Evolutionary conservation across 2,888 invertebrate genomes (phyloP), one percentile per base, ranked within the genome.

Genomic region (Taphrorychus bicolor): DNA sequence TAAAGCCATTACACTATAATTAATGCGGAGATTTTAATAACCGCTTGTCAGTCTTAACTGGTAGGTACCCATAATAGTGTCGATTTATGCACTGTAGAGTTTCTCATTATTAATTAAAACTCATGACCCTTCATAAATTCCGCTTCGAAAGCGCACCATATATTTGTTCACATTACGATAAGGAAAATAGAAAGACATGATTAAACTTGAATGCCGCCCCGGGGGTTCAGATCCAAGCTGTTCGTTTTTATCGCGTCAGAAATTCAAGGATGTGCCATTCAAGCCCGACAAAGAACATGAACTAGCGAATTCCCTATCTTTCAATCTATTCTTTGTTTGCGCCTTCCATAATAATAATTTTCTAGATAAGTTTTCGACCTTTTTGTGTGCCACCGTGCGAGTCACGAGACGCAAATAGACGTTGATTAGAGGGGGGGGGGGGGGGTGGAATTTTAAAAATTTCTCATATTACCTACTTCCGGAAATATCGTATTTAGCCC

Each of bases 241-340:
- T 32, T 54, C 32, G 54, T 45, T 58, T 58, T 58, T 58, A 58
- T 58, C 58, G 58, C 45, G 59, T 59, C 49, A 52, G 60, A 52
- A 18, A 52, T 52, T 60, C 32, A 60, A 60, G 60, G 60, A 60
- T 60, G 60, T 60, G 60, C 52, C 60, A 60, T 60, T 60, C 60
- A 60, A 60, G 17, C 11, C 52, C 40, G 60, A 60, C 60, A 60
- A 41, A 41, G 40, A 60, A 60, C 60, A 52, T 59, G 59, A 59
- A 59, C 48, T 24, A 17, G 57, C 42, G 21, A 57, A 57, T 42
- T 57, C 57, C 22, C 17, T 54, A 54, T 54, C 54, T 23, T 22
- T 21, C 19, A 51, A 51, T 51, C 51, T 51, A 22, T 51, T 51
- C 51, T 51, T 54, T 54, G 54, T 54, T 32, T 24, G 54, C 32